Evolutionary conservation across 2,888 invertebrate species (phyloP), one percentile per base, ranked within the genome.

Genomic region (Exocentrus adspersus): DNA sequence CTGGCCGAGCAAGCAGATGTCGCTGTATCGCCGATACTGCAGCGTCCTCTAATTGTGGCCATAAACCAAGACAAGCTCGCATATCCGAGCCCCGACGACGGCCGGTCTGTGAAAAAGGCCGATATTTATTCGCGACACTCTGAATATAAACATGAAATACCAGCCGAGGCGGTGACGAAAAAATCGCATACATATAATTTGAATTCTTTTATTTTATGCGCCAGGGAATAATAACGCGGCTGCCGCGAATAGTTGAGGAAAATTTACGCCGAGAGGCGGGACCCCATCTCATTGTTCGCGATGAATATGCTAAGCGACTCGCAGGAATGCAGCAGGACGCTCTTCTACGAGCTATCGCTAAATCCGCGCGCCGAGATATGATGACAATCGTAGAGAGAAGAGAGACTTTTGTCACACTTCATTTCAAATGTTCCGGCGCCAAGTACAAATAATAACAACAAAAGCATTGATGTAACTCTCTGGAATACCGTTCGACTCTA

Each of bases 111-210:
- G 70, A 75, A 77, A 78, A 77, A 76, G 73, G 72, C 64, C 64
- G 76, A 77, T 80, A 81, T 82, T 81, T 81, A 81, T 81, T 78
- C 74, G 79, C 79, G 80, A 80, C 79, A 80, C 79, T 74, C 79
- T 79, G 82, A 80, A 82, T 82, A 82, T 82, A 82, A 78, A 82
- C 82, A 82, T 81, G 81, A 81, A 81, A 81, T 77, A 80, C 81
- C 81, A 80, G 79, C 78, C 77, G 24, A 3, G 77, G 76, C 71
- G 76, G 77, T 81, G 81, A 80, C 81, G 79, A 80, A 81, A 82
- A 81, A 82, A 81, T 80, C 79, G 79, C 79, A 78, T 79, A 79
- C 80, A 79, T 82, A 82, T 82, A 80, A 81, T 82, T 81, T 80
- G 79, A 80, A 80, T 82, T 81, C 80, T 82, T 82, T 81, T 81